phyloP scores from a whole-genome alignment of 2,797 vertebrate genomes.

The Bradypus variegatus region DNA sequence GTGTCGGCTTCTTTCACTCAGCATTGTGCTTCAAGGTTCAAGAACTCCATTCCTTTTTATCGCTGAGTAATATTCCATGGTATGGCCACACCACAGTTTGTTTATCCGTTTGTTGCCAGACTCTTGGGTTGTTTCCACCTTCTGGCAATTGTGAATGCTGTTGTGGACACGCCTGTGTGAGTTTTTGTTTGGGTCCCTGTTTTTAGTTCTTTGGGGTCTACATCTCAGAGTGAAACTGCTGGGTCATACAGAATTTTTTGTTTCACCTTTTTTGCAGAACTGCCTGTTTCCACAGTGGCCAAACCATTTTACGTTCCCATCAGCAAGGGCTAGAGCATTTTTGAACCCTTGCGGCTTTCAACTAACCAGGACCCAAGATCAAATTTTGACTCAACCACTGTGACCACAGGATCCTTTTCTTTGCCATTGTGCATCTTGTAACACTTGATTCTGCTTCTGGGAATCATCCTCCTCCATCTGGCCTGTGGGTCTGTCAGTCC shows the following conservation, averaged over 20 bases:
- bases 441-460: background rate
- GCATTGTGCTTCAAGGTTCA: background rate
- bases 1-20: background rate
- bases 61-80: background rate
- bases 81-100: fast-evolving
- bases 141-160: background rate
- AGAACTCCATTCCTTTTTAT: background rate
- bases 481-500: background rate
- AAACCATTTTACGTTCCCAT: background rate
- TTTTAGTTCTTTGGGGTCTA: background rate
- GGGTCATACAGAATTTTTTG: background rate
- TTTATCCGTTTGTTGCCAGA: background rate
- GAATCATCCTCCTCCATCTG: background rate
- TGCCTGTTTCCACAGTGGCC: background rate
- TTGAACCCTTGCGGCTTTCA: background rate
- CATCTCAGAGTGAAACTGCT: background rate
- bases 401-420: background rate
- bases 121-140: too few relatives aligned
- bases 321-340: background rate
- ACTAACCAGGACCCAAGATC: background rate
- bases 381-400: background rate
- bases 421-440: background rate
- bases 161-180: fast-evolving
- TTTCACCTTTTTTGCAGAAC: background rate
- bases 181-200: background rate